Conservation (phyloP, 2,888 invertebrate species). For the Scaptomyza parva region DNA sequence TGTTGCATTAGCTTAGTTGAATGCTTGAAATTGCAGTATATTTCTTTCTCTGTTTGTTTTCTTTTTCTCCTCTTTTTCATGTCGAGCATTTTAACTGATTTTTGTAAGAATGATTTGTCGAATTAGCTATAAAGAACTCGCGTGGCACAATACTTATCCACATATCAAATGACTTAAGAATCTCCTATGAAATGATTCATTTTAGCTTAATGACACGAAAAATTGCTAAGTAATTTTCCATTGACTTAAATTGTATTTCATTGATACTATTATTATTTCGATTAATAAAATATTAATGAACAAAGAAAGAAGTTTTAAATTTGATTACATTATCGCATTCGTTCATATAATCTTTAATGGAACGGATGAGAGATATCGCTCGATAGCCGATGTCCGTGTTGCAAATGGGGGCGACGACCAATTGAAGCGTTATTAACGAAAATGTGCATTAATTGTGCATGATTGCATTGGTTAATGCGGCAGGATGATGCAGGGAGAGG, state of each 20-base stretch:
- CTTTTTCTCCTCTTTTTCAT: neutral
- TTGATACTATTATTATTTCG: neutral
- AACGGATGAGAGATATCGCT: slow-evolving; percentile 1
- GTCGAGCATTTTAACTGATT: slow-evolving; percentile 9
- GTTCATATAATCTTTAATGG: slow-evolving; percentile 11
- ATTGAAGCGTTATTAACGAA: slow-evolving; percentile 72
- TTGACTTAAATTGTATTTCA: neutral
- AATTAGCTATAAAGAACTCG: neutral
- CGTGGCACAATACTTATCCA: neutral
- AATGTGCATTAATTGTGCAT: slow-evolving; percentile 70
- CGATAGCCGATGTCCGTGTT: slow-evolving; percentile 20
- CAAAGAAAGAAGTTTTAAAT: neutral
- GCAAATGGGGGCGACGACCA: slow-evolving; percentile 35
- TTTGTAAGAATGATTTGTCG: slow-evolving; percentile 11
- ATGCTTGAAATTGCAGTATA: neutral
- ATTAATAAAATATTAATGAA: neutral
- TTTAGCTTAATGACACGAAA: neutral
- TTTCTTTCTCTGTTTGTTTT: neutral
- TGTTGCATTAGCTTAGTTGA: slow-evolving; percentile 8
- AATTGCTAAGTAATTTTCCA: neutral
- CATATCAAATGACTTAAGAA: neutral
- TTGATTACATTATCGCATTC: neutral
- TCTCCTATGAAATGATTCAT: neutral
- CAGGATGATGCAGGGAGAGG: slow-evolving; percentile 15
- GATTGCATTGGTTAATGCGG: slow-evolving; percentile 64